Conservation (phyloP, 1,140 invertebrate species). For the Holotrichia oblita region DNA sequence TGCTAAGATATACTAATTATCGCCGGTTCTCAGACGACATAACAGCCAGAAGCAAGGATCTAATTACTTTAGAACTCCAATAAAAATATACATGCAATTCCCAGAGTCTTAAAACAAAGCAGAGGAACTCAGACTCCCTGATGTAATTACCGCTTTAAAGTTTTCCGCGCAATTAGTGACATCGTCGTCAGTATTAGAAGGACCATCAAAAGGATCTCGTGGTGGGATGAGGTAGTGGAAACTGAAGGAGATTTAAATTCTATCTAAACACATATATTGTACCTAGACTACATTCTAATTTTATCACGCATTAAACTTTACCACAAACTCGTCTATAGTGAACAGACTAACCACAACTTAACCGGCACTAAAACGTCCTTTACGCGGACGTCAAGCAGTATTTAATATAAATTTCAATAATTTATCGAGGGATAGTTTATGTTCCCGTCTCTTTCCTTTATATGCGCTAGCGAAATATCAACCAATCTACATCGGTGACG, state of each 20-base stretch:
- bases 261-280: too few relatives aligned
- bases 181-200: background rate
- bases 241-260: too few relatives aligned
- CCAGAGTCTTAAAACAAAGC: constrained; percentile 14
- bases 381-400: too few relatives aligned
- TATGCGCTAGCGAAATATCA: too few relatives aligned
- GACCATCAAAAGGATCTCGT: background rate
- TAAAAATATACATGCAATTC: constrained; percentile 28
- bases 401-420: too few relatives aligned
- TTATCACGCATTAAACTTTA: too few relatives aligned
- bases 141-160: constrained; percentile 22
- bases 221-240: background rate
- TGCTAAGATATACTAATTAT: constrained; percentile 31
- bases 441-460: too few relatives aligned
- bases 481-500: background rate
- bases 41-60: background rate
- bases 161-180: constrained; percentile 13
- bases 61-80: constrained; percentile 35
- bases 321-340: too few relatives aligned
- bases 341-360: too few relatives aligned
- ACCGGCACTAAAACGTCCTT: too few relatives aligned
- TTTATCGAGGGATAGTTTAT: too few relatives aligned
- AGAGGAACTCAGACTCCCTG: background rate
- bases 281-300: too few relatives aligned
- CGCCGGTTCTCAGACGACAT: constrained; percentile 8